Conservation (phyloP, 2,113 vertebrate species). For the Nycticryphes semicollaris region DNA sequence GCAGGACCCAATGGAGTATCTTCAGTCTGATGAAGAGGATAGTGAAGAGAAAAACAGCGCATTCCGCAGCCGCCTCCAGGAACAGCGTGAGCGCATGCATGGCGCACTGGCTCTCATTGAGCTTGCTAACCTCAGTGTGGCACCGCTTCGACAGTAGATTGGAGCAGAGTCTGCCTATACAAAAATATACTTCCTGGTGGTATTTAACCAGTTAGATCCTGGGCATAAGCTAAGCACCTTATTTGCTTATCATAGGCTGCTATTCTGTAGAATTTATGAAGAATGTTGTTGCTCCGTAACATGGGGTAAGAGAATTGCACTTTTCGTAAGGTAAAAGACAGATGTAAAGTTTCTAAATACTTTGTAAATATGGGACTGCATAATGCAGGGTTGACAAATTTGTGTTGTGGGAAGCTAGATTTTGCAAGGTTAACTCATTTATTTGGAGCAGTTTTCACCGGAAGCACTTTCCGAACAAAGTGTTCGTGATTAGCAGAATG, state of each 20-base stretch:
- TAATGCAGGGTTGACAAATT: conserved; percentile 80
- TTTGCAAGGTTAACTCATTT: conserved; percentile 90
- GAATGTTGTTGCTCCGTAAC: conserved; percentile 87
- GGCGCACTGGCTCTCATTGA: conserved; percentile 95
- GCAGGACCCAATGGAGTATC: conserved; percentile 92
- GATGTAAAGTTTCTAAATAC: conserved; percentile 83
- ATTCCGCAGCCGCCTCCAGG: conserved; percentile 85
- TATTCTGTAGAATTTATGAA: conserved; percentile 97
- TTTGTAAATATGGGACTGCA: conserved; percentile 84
- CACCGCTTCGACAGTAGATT: conserved; percentile 77
- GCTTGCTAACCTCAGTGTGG: conserved; percentile 88
- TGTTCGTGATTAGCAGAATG: conserved; percentile 15
- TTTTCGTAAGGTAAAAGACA: conserved; percentile 79
- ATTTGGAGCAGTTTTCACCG: conserved; percentile 74
- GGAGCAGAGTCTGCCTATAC: conserved; percentile 31
- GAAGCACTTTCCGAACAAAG: conserved; percentile 72
- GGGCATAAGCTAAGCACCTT: conserved; percentile 99
- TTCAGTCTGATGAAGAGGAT: conserved; percentile 89
- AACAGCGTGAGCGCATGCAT: conserved; percentile 94
- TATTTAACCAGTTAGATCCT: conserved; percentile 74
- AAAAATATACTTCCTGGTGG: conserved; percentile 63
- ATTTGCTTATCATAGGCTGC: conserved; percentile 97
- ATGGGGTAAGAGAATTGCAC: conserved; percentile 84
- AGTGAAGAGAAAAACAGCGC: conserved; percentile 78
- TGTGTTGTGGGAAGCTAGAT: conserved; percentile 72